Percentiles rank a stretch among this genome's conserved stretches.
These are phyloP conservation scores for Cathartes aura DNA, from an alignment of 2,113 vertebrate genomes.

Conservation along the genomic window DNA sequence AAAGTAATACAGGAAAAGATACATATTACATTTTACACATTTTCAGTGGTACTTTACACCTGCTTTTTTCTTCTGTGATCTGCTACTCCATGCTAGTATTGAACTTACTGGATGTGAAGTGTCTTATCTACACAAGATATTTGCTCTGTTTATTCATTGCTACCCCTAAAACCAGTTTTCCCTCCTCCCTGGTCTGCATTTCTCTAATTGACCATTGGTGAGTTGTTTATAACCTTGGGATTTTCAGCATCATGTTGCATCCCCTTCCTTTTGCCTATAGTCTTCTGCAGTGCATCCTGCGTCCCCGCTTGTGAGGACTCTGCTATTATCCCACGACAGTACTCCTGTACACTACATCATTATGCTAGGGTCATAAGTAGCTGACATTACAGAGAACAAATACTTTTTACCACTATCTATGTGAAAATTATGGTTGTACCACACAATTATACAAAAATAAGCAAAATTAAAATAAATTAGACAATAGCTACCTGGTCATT, in stretches of 20 bases:
- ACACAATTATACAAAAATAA: neutral
- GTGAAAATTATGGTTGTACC: neutral
- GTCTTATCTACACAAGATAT: neutral
- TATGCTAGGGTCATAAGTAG: neutral
- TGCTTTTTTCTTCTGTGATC: neutral
- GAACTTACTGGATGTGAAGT: neutral
- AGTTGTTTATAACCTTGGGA: neutral
- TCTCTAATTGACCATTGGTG: neutral
- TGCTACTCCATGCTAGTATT: neutral
- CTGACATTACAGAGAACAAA: rapidly evolving
- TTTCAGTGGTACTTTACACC: neutral
- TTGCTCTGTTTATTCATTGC: neutral
- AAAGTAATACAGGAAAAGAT: neutral
- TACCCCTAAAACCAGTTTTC: neutral
- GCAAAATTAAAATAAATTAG: neutral
- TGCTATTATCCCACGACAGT: neutral
- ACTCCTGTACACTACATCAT: neutral
- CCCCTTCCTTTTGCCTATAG: neutral
- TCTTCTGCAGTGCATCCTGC: neutral
- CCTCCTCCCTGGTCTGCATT: neutral
- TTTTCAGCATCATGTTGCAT: neutral
- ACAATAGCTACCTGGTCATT: neutral
- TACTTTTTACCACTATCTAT: neutral
- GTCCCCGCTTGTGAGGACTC: neutral
- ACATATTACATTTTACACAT: neutral